Percentiles rank a stretch among this genome's conserved stretches.
phyloP scores from a whole-genome alignment of 2,888 invertebrate species.

The Acheta domesticus region DNA sequence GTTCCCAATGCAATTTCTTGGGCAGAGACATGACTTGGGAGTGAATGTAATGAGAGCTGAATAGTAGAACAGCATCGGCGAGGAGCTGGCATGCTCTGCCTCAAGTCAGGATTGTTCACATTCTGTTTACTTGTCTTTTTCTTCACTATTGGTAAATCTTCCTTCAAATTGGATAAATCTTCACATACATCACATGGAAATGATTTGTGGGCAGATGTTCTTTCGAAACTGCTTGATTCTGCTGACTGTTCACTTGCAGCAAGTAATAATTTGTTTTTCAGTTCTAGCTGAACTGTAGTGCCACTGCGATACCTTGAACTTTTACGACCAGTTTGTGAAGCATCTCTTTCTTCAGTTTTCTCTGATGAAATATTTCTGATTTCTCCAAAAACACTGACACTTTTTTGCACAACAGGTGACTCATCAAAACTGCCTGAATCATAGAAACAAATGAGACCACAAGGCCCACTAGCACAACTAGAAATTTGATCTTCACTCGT shows the following conservation, averaged over 20 bases:
- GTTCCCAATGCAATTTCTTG: background rate
- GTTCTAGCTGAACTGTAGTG: constrained; percentile 45
- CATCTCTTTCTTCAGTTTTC: constrained; percentile 36
- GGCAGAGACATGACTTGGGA: background rate
- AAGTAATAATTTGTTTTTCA: constrained; percentile 52
- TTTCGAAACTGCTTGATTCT: constrained; percentile 37
- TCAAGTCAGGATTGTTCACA: background rate
- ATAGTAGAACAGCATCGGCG: background rate
- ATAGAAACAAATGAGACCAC: constrained; percentile 65
- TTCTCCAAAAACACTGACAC: constrained; percentile 23
- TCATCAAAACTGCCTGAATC: constrained; percentile 45
- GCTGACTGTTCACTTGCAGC: constrained; percentile 39
- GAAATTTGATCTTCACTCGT: constrained; percentile 31
- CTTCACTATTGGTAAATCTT: constrained; percentile 18
- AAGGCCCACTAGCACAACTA: constrained; percentile 60
- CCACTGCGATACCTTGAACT: constrained; percentile 25
- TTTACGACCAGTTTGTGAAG: background rate
- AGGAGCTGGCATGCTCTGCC: constrained; percentile 29
- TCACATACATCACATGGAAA: constrained; percentile 34
- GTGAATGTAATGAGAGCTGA: background rate
- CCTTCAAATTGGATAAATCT: constrained; percentile 31
- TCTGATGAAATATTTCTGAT: constrained; percentile 40
- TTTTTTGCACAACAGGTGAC: background rate
- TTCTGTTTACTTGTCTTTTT: background rate
- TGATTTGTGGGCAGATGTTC: constrained; percentile 34